Base-by-base conservation (phyloP, 2,797 vertebrate genomes). In the Melanotaenia parkinsoni region DNA sequence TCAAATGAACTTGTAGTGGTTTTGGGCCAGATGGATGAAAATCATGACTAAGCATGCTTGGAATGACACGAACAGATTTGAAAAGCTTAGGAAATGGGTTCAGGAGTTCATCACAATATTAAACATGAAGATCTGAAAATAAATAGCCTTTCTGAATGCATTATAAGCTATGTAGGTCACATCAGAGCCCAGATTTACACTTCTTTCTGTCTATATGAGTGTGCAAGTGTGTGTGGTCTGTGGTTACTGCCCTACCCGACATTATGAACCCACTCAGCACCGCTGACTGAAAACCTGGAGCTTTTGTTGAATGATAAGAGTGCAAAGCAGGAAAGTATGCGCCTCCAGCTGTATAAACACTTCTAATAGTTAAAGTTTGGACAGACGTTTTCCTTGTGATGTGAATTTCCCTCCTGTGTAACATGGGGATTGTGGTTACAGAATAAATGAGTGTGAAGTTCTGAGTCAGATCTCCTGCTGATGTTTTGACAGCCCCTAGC, bases 281-380 rank as follows among this genome's bases (percentile, higher is more conserved):
- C 58, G 67, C 74, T 76, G 82, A 86, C 76, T 58, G 74, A 77
- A 65, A 57, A 66, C 51, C 77, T 62, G 0, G 40, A 70, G 75
- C 68, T 65, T 87, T 75, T 78, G 87, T 56, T 79, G 73, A 86
- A 69, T 30, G 83, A 86, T 86, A 88, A 86, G 78, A 76, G 70
- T 20, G 54, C 11, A 50, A 72, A 82, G 83, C 76, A 59, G 80
- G 80, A 84, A 82, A 80, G 74, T 57, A 67, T 60, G 66, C 0
- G 63, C 70, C 77, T 78, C 85, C 89, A 92, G 89, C 92, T 92
- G 91, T 67, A 70, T 53, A 90, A 93, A 92, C 83, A 92, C 67
- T 61, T 63, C 12, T 3, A 62, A 76, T 33, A 63, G 63, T 76
- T 70, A 47, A 56, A 63, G 67, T 79, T 79, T 47, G 67, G 68